These are phyloP conservation scores for Eleutherodactylus coqui DNA, from an alignment of 2,797 vertebrate species.

Conservation along the genomic window DNA sequence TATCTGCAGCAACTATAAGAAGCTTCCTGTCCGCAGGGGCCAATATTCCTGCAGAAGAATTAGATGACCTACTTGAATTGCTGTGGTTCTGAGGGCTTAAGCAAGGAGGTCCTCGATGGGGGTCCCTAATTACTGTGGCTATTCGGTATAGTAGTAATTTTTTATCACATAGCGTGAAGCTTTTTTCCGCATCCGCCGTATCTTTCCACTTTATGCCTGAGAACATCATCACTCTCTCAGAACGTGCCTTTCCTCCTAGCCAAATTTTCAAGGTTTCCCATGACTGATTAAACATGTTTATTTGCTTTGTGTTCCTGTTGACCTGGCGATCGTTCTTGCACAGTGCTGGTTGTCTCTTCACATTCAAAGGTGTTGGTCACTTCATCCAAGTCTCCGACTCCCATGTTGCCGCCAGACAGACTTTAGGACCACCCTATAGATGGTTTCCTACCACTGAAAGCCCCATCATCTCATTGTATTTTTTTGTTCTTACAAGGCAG, in stretches of 20 bases:
- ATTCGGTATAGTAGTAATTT: neutral
- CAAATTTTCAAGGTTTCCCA: neutral
- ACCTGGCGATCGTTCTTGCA: neutral
- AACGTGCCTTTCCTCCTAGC: neutral
- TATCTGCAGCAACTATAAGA: too few relatives aligned
- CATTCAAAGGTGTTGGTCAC: neutral
- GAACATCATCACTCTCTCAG: neutral
- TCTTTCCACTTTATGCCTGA: neutral
- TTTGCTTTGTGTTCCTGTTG: slow-evolving; percentile 12
- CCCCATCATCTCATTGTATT: slow-evolving; percentile 8
- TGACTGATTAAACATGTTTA: slow-evolving; percentile 23
- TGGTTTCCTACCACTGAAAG: neutral
- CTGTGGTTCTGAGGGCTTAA: too few relatives aligned
- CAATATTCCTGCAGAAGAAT: too few relatives aligned
- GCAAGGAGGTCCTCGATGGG: too few relatives aligned
- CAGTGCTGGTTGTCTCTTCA: neutral
- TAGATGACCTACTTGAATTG: too few relatives aligned
- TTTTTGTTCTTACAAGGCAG: slow-evolving; percentile 22
- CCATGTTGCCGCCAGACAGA: neutral
- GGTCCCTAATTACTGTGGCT: too few relatives aligned
- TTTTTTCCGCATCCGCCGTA: neutral
- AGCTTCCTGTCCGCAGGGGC: too few relatives aligned
- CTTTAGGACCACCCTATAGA: neutral
- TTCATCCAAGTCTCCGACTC: neutral
- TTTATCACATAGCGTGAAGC: neutral